Evolutionary conservation across 2,113 vertebrate genomes (phyloP).

Genomic region (Plestiodon gilberti): DNA sequence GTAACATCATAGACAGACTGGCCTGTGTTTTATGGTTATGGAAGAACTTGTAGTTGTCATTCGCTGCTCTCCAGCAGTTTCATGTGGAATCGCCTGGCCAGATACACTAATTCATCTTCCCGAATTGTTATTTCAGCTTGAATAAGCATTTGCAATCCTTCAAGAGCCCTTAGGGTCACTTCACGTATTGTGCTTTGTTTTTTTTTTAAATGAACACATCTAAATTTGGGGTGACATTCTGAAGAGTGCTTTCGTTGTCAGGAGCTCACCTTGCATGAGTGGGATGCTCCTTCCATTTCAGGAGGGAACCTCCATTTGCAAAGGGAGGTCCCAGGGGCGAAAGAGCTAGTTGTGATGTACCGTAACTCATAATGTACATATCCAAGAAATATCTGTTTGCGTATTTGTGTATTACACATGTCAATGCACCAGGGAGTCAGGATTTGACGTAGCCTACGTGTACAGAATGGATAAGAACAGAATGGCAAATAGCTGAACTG

Average conservation of each 20-base stretch:
- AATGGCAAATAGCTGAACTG: no score
- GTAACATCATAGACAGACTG: slow-evolving; percentile 11
- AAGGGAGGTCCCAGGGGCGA: no score
- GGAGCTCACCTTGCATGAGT: no score
- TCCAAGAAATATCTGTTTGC: not conserved
- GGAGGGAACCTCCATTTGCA: no score
- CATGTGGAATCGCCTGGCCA: not conserved
- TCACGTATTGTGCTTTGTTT: not conserved
- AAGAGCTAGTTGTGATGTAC: no score
- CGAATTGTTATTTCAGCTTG: not conserved
- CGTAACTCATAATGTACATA: not conserved
- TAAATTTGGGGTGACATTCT: no score
- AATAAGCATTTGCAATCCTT: not conserved
- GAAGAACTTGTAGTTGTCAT: not conserved
- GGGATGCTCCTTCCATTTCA: no score
- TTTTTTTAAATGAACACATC: not conserved
- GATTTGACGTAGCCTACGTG: not conserved
- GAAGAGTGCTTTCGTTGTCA: no score
- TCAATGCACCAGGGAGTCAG: not conserved
- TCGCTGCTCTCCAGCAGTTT: slow-evolving; percentile 19
- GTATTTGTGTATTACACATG: not conserved
- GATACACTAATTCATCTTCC: not conserved
- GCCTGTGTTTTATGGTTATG: not conserved
- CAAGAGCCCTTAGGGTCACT: not conserved
- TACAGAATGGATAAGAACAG: no score